Evolutionary conservation across 2,888 invertebrate species (phyloP), one percentile per base, ranked within the genome.

Genomic region (Dolichopus griseipennis): DNA sequence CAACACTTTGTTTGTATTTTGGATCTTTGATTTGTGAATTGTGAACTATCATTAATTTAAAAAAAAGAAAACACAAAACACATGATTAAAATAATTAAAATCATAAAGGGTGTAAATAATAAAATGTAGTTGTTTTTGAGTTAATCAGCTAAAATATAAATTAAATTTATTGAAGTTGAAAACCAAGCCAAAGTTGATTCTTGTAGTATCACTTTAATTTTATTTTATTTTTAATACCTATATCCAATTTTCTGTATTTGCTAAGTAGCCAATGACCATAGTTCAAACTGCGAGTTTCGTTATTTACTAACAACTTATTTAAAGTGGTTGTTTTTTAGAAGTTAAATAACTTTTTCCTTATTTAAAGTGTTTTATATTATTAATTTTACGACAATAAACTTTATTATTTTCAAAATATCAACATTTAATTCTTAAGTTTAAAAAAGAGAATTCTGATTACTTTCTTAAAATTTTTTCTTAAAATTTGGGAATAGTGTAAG

Each of bases 401-500:
- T 18, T 18, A 52, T 7, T 1, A 18, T 12, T 52, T 52, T 52
- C 52, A n/a, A 18, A 12, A 3, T 18, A 52, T 12, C n/a, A 52
- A 15, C 8, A 4, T 4, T 37, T 37, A 12, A 52, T 52, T 52
- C 52, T 52, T 18, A 7, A 52, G 52, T 52, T 52, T 18, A 9
- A 52, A 52, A 52, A 18, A 52, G 18, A 52, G 6, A 18, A 52
- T 52, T 52, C 52, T 52, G 52, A 52, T 52, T 52, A 52, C 6
- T 52, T 52, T 52, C n/a, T 15, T 18, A 52, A 52, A 52, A 52
- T 52, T 52, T n/a, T 41, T 52, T 52, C 52, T 52, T 52, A 12
- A 18, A 52, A 52, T 52, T 52, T 52, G 52, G 52, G 52, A 52
- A 15, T 52, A 52, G 63, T 27, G 63, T 63, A 63, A 63, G 63